phyloP scores from a whole-genome alignment of 2,113 vertebrate genomes.

The Psilopogon haemacephalus region DNA sequence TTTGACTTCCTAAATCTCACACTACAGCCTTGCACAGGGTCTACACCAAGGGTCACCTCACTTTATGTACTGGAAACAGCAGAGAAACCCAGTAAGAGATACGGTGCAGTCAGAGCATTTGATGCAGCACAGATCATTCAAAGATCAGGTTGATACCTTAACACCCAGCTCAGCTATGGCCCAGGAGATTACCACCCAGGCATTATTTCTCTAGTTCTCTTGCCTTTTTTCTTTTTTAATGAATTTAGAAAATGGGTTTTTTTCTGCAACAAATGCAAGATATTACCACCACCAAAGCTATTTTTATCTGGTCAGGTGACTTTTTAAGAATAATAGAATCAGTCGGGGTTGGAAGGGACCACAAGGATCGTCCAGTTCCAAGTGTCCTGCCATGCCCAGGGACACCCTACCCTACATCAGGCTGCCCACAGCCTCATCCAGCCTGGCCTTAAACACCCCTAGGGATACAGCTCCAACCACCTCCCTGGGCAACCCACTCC shows the following conservation, averaged over 20 bases:
- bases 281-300: background rate
- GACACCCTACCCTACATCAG: no score
- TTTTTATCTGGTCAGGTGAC: background rate
- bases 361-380: no score
- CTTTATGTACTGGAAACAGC: background rate
- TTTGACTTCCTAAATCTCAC: background rate
- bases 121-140: background rate
- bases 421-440: no score
- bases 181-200: background rate
- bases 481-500: no score
- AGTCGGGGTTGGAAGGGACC: no score
- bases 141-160: background rate
- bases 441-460: no score
- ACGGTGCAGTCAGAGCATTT: background rate
- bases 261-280: background rate
- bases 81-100: background rate
- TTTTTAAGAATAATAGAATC: no score
- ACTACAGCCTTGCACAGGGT: background rate
- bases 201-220: background rate
- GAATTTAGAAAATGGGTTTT: background rate
- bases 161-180: background rate
- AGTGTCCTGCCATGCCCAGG: no score
- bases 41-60: background rate
- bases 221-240: no score
- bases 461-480: no score